These are phyloP conservation scores for Chamaetylas fuelleborni DNA, from an alignment of 2,113 vertebrate species.

Conservation along the genomic window DNA sequence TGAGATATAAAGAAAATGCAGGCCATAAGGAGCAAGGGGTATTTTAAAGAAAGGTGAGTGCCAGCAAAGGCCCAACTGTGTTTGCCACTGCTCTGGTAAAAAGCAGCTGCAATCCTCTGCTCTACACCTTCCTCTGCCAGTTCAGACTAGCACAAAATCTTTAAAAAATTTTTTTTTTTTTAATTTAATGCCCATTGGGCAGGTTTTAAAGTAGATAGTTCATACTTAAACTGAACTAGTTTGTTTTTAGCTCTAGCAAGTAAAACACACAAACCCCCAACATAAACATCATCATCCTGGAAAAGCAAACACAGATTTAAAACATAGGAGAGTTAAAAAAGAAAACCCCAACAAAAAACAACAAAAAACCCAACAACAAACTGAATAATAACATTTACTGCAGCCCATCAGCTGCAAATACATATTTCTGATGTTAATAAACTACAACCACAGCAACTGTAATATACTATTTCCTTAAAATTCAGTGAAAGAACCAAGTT, in stretches of 20 bases:
- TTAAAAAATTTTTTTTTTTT: neutral
- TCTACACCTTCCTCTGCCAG: neutral
- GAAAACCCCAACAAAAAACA: neutral
- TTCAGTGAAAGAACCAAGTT: conserved; percentile 38
- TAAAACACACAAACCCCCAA: neutral
- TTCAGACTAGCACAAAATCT: neutral
- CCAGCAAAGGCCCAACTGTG: neutral
- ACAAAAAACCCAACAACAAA: neutral
- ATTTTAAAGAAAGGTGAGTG: neutral
- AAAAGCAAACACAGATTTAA: neutral
- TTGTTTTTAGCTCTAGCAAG: neutral
- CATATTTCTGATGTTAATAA: conserved; percentile 31
- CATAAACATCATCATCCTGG: neutral
- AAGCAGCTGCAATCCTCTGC: neutral
- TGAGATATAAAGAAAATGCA: neutral
- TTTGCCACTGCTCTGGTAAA: accelerated
- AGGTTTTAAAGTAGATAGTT: neutral
- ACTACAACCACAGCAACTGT: conserved; percentile 27
- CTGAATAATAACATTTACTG: neutral
- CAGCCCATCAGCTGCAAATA: conserved; percentile 24
- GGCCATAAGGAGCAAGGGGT: neutral
- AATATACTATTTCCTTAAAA: conserved; percentile 2
- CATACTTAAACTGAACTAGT: neutral
- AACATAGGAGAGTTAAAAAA: neutral
- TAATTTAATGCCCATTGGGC: neutral